phyloP scores from a whole-genome alignment of 2,888 invertebrate species.

The Ectemnius continuus region DNA sequence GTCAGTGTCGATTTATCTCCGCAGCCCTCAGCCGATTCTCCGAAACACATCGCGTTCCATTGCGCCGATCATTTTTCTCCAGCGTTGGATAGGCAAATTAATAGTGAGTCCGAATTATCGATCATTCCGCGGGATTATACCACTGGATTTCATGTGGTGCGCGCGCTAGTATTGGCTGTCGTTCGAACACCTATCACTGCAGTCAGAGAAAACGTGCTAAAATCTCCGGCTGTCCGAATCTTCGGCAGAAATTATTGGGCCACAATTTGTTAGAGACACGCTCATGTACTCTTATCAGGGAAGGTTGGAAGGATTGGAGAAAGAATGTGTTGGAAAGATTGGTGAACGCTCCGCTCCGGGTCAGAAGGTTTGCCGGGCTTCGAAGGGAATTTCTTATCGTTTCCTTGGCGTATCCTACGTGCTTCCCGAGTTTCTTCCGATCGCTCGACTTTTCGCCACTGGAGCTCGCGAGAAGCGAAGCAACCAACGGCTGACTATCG shows the following conservation, averaged over 20 bases:
- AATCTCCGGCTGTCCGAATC: too few species aligned
- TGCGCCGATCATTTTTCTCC: slow-evolving; percentile 13
- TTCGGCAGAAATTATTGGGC: too few species aligned
- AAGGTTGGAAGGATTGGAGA: not conserved
- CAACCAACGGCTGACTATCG: slow-evolving; percentile 42
- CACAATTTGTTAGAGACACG: too few species aligned
- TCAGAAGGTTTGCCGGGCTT: slow-evolving; percentile 69
- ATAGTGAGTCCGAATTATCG: slow-evolving; percentile 15
- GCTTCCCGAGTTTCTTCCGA: slow-evolving; percentile 61
- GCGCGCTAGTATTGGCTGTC: too few species aligned
- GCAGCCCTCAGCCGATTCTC: slow-evolving; percentile 18
- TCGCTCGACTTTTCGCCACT: slow-evolving; percentile 49
- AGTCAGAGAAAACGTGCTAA: too few species aligned
- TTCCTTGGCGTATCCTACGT: slow-evolving; percentile 53
- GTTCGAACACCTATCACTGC: too few species aligned
- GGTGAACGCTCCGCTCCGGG: slow-evolving; percentile 70
- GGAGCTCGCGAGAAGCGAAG: too few species aligned
- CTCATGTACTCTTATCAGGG: not conserved
- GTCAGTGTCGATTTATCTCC: slow-evolving; percentile 34
- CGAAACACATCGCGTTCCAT: slow-evolving; percentile 12
- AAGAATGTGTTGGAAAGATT: slow-evolving; percentile 64
- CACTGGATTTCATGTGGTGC: not conserved
- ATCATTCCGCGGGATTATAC: not conserved
- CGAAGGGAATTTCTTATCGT: slow-evolving; percentile 67
- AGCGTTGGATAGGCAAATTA: slow-evolving; percentile 19